These are phyloP conservation scores for Verasper variegatus DNA, from an alignment of 2,113 vertebrate genomes.

Conservation along the genomic window DNA sequence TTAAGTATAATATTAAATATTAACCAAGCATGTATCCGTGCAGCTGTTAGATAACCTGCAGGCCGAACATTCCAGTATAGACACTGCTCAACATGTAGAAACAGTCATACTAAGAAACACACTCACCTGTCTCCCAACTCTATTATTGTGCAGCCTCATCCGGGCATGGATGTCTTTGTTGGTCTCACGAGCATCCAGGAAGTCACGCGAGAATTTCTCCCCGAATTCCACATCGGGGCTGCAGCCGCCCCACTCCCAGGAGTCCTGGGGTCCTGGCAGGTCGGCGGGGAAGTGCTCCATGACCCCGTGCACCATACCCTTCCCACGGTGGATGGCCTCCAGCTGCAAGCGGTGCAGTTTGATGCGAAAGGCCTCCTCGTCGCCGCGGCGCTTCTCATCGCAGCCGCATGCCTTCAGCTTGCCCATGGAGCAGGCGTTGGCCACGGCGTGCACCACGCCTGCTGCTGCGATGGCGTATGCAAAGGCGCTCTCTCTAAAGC, in stretches of 20 bases:
- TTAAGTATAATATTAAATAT: neutral
- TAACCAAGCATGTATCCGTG: too few relatives aligned
- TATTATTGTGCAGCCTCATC: constrained; percentile 98
- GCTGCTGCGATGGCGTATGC: constrained; percentile 95
- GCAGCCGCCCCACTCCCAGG: constrained; percentile 99
- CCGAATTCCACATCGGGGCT: constrained; percentile 97
- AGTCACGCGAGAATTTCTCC: constrained; percentile 97
- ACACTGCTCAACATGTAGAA: neutral
- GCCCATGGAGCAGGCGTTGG: constrained; percentile 95
- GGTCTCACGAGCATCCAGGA: constrained; percentile 95
- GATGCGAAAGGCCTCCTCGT: constrained; percentile 93
- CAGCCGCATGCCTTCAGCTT: constrained; percentile 95
- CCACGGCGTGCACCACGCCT: constrained; percentile 93
- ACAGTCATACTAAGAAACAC: neutral
- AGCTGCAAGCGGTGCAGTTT: constrained; percentile 95
- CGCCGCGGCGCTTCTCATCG: constrained; percentile 90
- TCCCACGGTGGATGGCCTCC: constrained; percentile 95
- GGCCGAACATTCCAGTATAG: too few relatives aligned
- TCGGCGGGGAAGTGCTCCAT: constrained; percentile 91
- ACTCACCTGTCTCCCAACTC: constrained; percentile 97
- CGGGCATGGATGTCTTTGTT: constrained; percentile 97
- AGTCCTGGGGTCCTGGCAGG: constrained; percentile 90
- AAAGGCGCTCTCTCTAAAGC: constrained; percentile 96
- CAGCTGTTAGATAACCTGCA: too few relatives aligned
- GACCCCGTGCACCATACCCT: constrained; percentile 96